Base-by-base conservation (phyloP, 2,888 invertebrate species). In the Ellobium chinense region DNA sequence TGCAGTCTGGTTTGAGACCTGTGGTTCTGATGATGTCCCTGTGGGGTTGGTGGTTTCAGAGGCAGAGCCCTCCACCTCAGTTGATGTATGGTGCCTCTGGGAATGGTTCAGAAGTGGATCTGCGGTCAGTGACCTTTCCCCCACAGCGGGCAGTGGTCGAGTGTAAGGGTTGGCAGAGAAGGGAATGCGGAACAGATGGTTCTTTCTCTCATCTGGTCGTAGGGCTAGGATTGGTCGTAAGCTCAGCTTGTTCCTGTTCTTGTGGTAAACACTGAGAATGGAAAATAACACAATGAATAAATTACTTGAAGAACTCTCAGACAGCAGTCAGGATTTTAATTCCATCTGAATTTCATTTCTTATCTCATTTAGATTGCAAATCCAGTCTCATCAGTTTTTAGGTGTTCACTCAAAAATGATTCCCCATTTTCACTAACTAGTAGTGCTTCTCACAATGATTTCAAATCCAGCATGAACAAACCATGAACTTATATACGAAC, bases 261-360 rank as follows among this genome's bases (percentile, higher is more conserved):
- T 91, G 83, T 91, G 88, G 74, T 89, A 88, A 14, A 88, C 88
- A 87, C 91, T 91, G 86, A 69, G 88, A 54, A 39, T n/a, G 24
- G 34, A 37, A 63, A 62, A n/a, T n/a, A n/a, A n/a, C n/a, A n/a
- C n/a, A n/a, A n/a, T n/a, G n/a, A n/a, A n/a, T n/a, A n/a, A n/a
- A n/a, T n/a, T n/a, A n/a, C n/a, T n/a, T n/a, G n/a, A n/a, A n/a
- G n/a, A n/a, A n/a, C n/a, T n/a, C n/a, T n/a, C n/a, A n/a, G n/a
- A n/a, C n/a, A n/a, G n/a, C n/a, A n/a, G n/a, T n/a, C n/a, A n/a
- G n/a, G n/a, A n/a, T n/a, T n/a, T n/a, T n/a, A n/a, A n/a, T n/a
- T n/a, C n/a, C n/a, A n/a, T n/a, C n/a, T n/a, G n/a, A n/a, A n/a
- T n/a, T n/a, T n/a, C n/a, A n/a, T n/a, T n/a, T n/a, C n/a, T n/a